These are phyloP conservation scores for Leucoraja ocellata DNA, from an alignment of 2,797 vertebrate species.

Conservation along the genomic window DNA sequence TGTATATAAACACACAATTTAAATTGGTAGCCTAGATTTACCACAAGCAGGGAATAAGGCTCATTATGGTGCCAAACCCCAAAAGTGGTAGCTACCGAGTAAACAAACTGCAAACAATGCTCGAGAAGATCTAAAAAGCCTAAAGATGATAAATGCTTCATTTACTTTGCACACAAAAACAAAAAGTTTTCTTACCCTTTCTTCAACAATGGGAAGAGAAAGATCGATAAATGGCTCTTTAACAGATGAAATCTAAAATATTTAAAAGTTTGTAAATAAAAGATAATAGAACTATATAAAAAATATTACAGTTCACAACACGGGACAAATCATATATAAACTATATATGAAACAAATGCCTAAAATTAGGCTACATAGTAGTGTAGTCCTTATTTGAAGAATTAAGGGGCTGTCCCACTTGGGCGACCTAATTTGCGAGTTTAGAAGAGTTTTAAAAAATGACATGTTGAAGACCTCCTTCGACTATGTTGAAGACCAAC, in stretches of 20 bases:
- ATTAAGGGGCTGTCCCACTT: too few relatives aligned
- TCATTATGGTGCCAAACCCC: background rate
- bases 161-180: slow-evolving; percentile 37
- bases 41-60: background rate
- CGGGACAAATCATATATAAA: too few relatives aligned
- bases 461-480: too few relatives aligned
- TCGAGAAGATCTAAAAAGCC: background rate
- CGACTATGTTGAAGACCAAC: too few relatives aligned
- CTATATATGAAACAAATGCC: background rate
- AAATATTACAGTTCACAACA: background rate
- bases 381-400: background rate
- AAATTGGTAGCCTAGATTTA: background rate
- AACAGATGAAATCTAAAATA: slow-evolving; percentile 80
- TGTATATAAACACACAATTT: background rate
- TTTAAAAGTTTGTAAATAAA: slow-evolving; percentile 13
- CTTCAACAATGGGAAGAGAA: slow-evolving; percentile 94
- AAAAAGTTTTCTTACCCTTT: slow-evolving; percentile 72
- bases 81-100: too few relatives aligned
- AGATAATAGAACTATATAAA: background rate
- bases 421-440: too few relatives aligned
- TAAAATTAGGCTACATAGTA: background rate
- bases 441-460: too few relatives aligned
- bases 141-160: background rate
- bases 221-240: slow-evolving; percentile 97
- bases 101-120: background rate